Evolutionary conservation across 2,888 invertebrate genomes (phyloP).

Genomic region (Epiperipatus broadwayi): DNA sequence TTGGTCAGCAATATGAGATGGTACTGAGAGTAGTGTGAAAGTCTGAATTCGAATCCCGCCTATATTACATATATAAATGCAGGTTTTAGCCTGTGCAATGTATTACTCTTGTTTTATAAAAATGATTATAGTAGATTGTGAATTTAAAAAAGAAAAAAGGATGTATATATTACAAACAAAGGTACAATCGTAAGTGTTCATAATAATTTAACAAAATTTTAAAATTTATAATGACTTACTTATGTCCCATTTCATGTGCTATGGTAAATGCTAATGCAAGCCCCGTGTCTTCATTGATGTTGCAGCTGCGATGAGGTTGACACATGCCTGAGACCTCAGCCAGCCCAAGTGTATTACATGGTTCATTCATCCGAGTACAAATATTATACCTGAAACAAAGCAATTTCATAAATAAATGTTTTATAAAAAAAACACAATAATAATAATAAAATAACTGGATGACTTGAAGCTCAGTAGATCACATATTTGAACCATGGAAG

Average conservation of each 20-base stretch:
- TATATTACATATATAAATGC: no score
- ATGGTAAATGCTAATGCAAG: conserved; percentile 70
- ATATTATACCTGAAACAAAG: conserved; percentile 26
- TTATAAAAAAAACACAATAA: neutral
- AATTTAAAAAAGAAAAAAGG: no score
- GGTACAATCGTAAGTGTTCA: no score
- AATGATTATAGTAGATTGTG: no score
- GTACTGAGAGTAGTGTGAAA: no score
- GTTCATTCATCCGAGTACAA: conserved; percentile 30
- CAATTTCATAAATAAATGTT: conserved; percentile 25
- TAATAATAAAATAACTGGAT: neutral
- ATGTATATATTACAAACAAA: no score
- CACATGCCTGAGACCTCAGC: conserved; percentile 79
- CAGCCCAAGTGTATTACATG: conserved; percentile 50
- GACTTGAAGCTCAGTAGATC: neutral
- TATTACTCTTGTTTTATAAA: no score
- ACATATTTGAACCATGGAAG: neutral
- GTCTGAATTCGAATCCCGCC: no score
- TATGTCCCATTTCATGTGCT: conserved; percentile 76
- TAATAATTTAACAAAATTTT: no score
- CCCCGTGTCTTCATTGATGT: conserved; percentile 75
- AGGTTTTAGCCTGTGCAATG: no score
- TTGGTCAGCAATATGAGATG: no score
- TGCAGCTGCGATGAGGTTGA: conserved; percentile 60
- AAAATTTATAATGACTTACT: conserved; percentile 42